Base-by-base conservation (phyloP, 1,140 invertebrate genomes). In the Laupala kohalensis region DNA sequence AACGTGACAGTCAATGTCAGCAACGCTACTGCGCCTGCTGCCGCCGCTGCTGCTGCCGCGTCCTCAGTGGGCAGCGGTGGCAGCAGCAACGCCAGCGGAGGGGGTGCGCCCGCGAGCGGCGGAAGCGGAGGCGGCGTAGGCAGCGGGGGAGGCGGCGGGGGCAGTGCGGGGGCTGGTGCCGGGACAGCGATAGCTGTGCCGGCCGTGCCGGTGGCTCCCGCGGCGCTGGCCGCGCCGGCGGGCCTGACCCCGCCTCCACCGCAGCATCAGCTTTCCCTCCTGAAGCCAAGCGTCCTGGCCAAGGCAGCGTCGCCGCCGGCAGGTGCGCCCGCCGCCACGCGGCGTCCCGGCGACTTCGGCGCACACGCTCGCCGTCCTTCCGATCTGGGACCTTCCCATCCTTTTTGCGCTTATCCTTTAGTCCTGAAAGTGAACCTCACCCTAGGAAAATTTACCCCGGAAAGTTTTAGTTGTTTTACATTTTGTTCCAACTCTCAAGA, bases 281-380 rank as follows among this genome's bases (percentile, higher is more conserved):
- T 86, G n/a, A 84, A 86, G 74, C 83, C 85, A 6, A 86, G 86
- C 76, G 85, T 86, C 69, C 77, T 86, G 26, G 84, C 85, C 84
- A 12, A 84, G 86, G 70, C 69, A 70, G 26, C 29, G n/a, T 29
- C 28, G n/a, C 19, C 67, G 26, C 28, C 26, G 23, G 28, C 23
- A 27, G n/a, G 26, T 29, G n/a, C 67, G 29, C 0, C 25, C 29
- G 28, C 67, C 27, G 23, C 25, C 67, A 68, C 19, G 26, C 12
- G 29, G 29, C 27, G 29, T 53, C 19, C 37, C 37, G 9, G 37
- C 37, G 37, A 9, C 9, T 53, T 53, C 9, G 37, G 37, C 37
- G 37, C 19, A 19, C 37, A 53, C 9, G 37, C 37, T 9, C 19
- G 37, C 37, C 9, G 9, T 53, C 37, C 9, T 4, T 19, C 37